These are phyloP conservation scores for Coenonympha arcania DNA, from an alignment of 2,888 invertebrate genomes.

Conservation along the genomic window DNA sequence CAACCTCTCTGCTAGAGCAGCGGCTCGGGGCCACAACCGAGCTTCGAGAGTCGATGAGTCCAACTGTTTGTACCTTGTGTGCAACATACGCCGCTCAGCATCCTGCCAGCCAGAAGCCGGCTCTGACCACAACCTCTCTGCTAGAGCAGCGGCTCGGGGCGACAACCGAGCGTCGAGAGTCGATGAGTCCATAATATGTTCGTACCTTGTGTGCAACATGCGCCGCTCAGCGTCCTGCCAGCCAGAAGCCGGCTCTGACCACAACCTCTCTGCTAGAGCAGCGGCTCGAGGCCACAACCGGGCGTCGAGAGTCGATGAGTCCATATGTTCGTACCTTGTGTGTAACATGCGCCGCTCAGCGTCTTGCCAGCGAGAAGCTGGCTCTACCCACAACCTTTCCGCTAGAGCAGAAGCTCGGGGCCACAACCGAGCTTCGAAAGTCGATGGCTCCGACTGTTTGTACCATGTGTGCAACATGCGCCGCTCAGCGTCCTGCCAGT, in stretches of 20 bases:
- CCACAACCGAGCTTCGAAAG: constrained; percentile 83
- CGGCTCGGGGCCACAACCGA: constrained; percentile 90
- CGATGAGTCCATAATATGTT: not conserved
- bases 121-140: constrained; percentile 88
- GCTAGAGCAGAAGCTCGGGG: constrained; percentile 88
- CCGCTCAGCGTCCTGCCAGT: constrained; percentile 81
- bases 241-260: constrained; percentile 79
- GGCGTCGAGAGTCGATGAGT: constrained; percentile 78
- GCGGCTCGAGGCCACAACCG: constrained; percentile 91
- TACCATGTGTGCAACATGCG: constrained; percentile 78
- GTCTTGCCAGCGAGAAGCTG: constrained; percentile 75
- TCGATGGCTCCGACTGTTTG: not conserved
- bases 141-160: constrained; percentile 89
- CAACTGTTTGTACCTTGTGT: constrained; percentile 61
- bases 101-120: constrained; percentile 77
- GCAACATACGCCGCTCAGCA: constrained; percentile 82
- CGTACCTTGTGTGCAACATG: constrained; percentile 76
- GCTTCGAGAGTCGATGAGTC: constrained; percentile 52
- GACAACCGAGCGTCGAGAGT: constrained; percentile 81
- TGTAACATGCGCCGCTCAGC: constrained; percentile 83
- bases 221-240: constrained; percentile 83
- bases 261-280: constrained; percentile 87
- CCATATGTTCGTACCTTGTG: no score
- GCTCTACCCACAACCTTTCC: constrained; percentile 88
- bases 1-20: constrained; percentile 87